A percentile compares a stretch with the other conserved stretches of the same genome.
phyloP scores from a whole-genome alignment of 2,888 invertebrate genomes.

The Zootermopsis nevadensis region DNA sequence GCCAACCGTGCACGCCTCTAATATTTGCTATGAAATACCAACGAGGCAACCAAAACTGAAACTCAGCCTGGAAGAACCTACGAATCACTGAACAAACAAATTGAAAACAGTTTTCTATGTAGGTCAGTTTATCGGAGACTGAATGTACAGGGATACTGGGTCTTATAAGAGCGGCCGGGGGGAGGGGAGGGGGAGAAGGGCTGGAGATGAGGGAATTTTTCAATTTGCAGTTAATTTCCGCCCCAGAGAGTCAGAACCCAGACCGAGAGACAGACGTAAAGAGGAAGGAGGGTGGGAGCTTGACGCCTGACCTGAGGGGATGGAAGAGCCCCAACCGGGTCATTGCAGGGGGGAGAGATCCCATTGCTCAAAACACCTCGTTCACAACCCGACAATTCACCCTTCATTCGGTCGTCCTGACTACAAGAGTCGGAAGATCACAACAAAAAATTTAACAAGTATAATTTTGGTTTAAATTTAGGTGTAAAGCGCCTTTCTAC shows the following conservation, averaged over 20 bases:
- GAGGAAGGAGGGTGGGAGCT: not conserved
- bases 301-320: conserved; percentile 26
- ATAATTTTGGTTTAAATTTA: not conserved
- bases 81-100: not conserved
- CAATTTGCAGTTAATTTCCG: conserved; percentile 54
- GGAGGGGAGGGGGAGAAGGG: not conserved
- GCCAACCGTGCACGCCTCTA: no score
- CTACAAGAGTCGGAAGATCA: not conserved
- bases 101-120: not conserved
- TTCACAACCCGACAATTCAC: not conserved
- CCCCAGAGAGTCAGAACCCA: conserved; percentile 45
- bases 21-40: no score
- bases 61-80: not conserved
- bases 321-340: no score
- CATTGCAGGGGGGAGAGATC: not conserved
- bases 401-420: not conserved
- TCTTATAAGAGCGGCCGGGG: not conserved
- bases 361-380: conserved; percentile 16
- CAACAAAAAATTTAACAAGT: not conserved
- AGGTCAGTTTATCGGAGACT: conserved; percentile 10
- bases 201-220: conserved; percentile 46
- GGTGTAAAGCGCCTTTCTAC: not conserved
- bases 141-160: not conserved
- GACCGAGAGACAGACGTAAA: not conserved
- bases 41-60: no score